Evolutionary conservation across 2,797 vertebrate species (phyloP).

Genomic region (Parambassis ranga): DNA sequence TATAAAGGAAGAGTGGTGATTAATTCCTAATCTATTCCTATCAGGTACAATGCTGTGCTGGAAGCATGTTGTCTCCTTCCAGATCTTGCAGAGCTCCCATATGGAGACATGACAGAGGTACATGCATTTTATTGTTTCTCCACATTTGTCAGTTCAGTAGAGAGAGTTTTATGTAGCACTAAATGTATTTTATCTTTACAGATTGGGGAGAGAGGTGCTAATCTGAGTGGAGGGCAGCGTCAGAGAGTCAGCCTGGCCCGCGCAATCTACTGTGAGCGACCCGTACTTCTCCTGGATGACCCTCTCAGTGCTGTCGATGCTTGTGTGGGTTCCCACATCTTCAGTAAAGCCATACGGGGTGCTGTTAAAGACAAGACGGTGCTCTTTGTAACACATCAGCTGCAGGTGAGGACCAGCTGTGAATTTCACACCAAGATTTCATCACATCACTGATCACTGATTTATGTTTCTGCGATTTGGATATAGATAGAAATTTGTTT

Average conservation of each 20-base stretch:
- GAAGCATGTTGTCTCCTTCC: slow-evolving; percentile 83
- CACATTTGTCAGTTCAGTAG: not conserved
- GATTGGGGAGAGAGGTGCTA: slow-evolving; percentile 86
- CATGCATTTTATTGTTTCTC: not conserved
- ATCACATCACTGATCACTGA: too few relatives aligned
- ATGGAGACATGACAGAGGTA: slow-evolving; percentile 88
- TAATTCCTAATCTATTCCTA: not conserved
- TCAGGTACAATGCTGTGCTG: slow-evolving; percentile 79
- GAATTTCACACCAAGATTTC: too few relatives aligned
- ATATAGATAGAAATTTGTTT: too few relatives aligned
- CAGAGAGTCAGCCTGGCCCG: slow-evolving; percentile 86
- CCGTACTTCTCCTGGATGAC: slow-evolving; percentile 84
- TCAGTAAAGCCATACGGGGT: slow-evolving; percentile 76
- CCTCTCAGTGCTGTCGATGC: slow-evolving; percentile 86
- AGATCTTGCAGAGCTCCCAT: slow-evolving; percentile 81
- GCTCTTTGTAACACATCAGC: slow-evolving; percentile 87
- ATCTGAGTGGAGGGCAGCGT: slow-evolving; percentile 85
- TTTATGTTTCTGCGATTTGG: too few relatives aligned
- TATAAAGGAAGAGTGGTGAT: not conserved
- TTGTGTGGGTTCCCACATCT: slow-evolving; percentile 81
- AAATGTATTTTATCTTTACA: slow-evolving; percentile 34
- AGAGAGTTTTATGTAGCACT: not conserved
- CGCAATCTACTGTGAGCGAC: slow-evolving; percentile 83
- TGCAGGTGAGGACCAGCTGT: slow-evolving; percentile 73
- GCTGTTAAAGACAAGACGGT: slow-evolving; percentile 76